Percentiles rank a stretch among this genome's conserved stretches.
phyloP scores from a whole-genome alignment of 2,797 vertebrate species.

The Dromococcyx pavoninus region DNA sequence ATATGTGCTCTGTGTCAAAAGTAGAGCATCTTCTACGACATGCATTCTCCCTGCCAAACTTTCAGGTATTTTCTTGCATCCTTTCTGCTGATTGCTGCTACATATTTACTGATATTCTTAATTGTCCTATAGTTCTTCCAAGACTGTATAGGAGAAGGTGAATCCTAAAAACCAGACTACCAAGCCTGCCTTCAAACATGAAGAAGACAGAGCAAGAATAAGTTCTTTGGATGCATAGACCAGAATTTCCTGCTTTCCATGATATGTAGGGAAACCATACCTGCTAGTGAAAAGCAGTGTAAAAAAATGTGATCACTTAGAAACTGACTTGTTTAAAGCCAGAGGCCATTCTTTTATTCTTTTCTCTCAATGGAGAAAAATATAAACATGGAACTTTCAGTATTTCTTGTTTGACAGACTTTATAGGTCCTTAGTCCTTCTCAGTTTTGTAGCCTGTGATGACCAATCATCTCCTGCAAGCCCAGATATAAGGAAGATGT shows the following conservation, averaged over 20 bases:
- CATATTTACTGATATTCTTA: background rate
- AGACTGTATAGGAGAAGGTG: background rate
- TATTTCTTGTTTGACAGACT: background rate
- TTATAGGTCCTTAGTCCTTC: background rate
- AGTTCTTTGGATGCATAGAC: background rate
- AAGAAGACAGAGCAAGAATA: background rate
- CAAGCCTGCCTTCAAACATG: background rate
- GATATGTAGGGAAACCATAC: background rate
- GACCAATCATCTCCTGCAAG: background rate
- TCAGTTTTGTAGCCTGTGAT: background rate
- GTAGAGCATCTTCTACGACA: background rate
- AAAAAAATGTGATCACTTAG: background rate
- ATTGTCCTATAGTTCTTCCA: background rate
- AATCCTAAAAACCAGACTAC: background rate
- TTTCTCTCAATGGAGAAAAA: background rate
- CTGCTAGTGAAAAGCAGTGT: background rate
- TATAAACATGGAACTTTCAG: background rate
- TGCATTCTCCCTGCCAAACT: background rate
- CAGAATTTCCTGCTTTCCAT: background rate
- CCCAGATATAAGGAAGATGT: background rate
- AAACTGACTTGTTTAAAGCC: background rate
- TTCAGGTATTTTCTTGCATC: background rate
- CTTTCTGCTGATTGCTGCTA: background rate
- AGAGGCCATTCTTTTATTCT: background rate
- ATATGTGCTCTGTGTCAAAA: background rate